phyloP scores from a whole-genome alignment of 2,113 vertebrate genomes.

The Girardinichthys multiradiatus region DNA sequence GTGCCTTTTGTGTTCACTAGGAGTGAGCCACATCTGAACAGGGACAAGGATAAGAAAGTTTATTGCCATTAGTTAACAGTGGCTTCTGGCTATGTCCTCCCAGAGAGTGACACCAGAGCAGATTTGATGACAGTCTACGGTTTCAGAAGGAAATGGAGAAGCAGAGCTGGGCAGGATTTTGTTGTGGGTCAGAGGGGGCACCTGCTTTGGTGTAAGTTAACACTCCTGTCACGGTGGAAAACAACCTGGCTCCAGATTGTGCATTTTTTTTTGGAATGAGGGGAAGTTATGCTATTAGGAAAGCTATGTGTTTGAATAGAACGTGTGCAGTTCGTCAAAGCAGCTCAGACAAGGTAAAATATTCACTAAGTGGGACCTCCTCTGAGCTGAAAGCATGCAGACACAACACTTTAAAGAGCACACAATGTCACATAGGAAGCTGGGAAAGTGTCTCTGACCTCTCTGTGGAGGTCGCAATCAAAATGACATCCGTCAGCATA shows the following conservation, averaged over 20 bases:
- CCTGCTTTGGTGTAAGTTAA: constrained; percentile 9
- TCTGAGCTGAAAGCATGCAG: neutral
- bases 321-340: neutral
- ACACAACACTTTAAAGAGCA: neutral
- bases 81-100: constrained; percentile 49
- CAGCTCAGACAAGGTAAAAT: constrained; percentile 23
- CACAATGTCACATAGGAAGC: neutral
- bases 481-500: too few relatives aligned
- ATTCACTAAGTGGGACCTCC: constrained; percentile 31
- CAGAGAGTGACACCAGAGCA: constrained; percentile 42
- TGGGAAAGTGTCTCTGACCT: constrained; percentile 8
- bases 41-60: constrained; percentile 61
- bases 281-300: neutral
- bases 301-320: constrained; percentile 11
- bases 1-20: constrained; percentile 25
- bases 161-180: constrained; percentile 42
- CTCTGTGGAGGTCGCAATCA: neutral
- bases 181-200: constrained; percentile 49
- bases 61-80: constrained; percentile 63
- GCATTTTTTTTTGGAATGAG: neutral
- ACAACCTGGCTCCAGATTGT: neutral
- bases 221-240: constrained; percentile 10
- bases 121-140: constrained; percentile 70
- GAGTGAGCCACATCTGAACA: constrained; percentile 22
- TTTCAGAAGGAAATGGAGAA: constrained; percentile 74